Base-by-base conservation (phyloP, 1,140 invertebrate species). In the Antheraea pernyi region DNA sequence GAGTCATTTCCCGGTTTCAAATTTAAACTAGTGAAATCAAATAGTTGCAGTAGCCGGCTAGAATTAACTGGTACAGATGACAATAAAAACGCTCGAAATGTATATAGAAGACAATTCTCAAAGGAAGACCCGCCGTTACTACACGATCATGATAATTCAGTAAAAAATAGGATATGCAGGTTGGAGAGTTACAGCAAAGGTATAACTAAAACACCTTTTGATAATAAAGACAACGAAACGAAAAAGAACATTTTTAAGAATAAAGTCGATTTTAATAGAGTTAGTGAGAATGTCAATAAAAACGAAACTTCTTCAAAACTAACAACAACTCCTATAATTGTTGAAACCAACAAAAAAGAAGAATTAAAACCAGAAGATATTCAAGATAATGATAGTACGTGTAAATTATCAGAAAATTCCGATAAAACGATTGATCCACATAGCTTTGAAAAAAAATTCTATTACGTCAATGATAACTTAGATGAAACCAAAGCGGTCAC, bases 1-100 rank as follows among this genome's bases (percentile, higher is more conserved):
- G 92, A 93, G 19, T 78, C 74, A 63, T 93, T 93, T 79, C 86
- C 92, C 81, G 95, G 94, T 59, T 94, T 97, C 37, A 96, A 96
- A 82, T 96, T 97, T 83, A 95, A 95, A 76, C 81, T 97, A 65
- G 94, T 97, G 0, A 97, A 97, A 86, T 97, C 96, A 22, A 97
- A 97, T 79, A 97, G 96, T 73, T 97, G 96, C 80, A 97, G 96
- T 78, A 97, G 96, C 82, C 93, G 97, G 48, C 83, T 97, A 59
- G 97, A 97, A 84, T 81, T 97, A 19, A 95, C 96, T 0, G 96
- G 96, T 0, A 94, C 94, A 53, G 94, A 89, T 71, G 91, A 91
- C 39, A 88, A 77, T 63, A 88, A 90, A 77, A 84, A 83, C 68
- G 73, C 76, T n/a, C 76, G 87, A 75, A 59, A 74, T 16, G 88